A percentile compares a stretch with the other conserved stretches of the same genome.
phyloP scores from a whole-genome alignment of 2,113 vertebrate species.

The Dromiciops gliroides region DNA sequence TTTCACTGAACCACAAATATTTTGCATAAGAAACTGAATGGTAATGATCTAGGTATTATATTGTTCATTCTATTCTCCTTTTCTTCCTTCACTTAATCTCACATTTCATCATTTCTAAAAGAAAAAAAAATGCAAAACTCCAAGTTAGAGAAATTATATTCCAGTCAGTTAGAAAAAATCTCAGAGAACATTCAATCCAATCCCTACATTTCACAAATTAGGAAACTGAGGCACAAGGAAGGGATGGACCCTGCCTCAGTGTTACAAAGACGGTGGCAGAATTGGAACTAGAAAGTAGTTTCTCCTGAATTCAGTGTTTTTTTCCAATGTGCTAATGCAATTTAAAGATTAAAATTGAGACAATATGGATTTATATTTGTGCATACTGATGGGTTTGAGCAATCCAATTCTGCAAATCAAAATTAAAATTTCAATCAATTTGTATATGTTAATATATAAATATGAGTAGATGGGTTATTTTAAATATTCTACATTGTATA shows the following conservation, averaged over 20 bases:
- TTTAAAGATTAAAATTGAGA: neutral
- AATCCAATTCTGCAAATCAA: conserved; percentile 31
- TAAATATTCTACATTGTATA: neutral
- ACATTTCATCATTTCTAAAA: conserved; percentile 51
- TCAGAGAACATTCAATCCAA: neutral
- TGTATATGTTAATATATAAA: neutral
- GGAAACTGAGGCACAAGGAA: neutral
- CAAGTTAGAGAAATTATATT: neutral
- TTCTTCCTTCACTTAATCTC: conserved; percentile 21
- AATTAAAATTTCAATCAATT: conserved; percentile 30
- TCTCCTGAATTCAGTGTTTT: neutral
- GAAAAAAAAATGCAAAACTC: conserved; percentile 17
- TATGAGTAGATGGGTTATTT: neutral
- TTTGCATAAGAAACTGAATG: conserved; percentile 10
- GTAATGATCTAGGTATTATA: neutral
- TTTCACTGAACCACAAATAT: conserved; percentile 34
- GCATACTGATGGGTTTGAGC: neutral
- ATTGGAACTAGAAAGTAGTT: neutral
- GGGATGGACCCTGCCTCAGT: neutral
- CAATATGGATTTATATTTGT: neutral
- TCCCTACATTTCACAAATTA: conserved; percentile 12
- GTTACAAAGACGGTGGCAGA: neutral
- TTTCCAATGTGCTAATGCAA: neutral
- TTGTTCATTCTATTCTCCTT: neutral
- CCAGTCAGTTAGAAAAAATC: neutral